phyloP scores from a whole-genome alignment of 1,140 invertebrate species.

The Eurytemora carolleeae region DNA sequence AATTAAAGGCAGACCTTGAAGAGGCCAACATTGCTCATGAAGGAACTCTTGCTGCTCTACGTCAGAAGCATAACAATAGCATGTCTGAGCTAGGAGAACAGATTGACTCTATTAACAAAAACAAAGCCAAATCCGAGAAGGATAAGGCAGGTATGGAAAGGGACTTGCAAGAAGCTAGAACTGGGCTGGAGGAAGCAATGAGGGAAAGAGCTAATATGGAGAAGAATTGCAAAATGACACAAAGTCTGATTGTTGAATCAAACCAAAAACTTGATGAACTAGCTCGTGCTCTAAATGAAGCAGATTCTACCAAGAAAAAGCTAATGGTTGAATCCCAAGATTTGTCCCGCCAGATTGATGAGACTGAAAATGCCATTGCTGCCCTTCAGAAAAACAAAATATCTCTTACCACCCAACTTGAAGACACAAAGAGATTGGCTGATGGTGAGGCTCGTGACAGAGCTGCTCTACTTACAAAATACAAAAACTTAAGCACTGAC shows the following conservation, averaged over 20 bases:
- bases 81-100: slow-evolving; percentile 96
- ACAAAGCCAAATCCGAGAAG: slow-evolving; percentile 56
- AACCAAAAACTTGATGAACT: slow-evolving; percentile 88
- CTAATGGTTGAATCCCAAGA: slow-evolving; percentile 74
- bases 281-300: slow-evolving; percentile 80
- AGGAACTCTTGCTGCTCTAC: slow-evolving; percentile 71
- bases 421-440: slow-evolving; percentile 33
- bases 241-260: slow-evolving; percentile 45
- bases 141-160: slow-evolving; percentile 34
- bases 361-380: slow-evolving; percentile 29
- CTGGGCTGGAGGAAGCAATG: slow-evolving; percentile 64
- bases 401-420: slow-evolving; percentile 31
- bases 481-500: slow-evolving; percentile 94
- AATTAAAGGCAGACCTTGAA: slow-evolving; percentile 67
- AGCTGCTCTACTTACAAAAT: slow-evolving; percentile 75
- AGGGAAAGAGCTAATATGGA: slow-evolving; percentile 41
- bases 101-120: slow-evolving; percentile 97
- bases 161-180: slow-evolving; percentile 57
- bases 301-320: slow-evolving; percentile 90
- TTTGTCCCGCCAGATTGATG: slow-evolving; percentile 29
- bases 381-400: slow-evolving; percentile 33
- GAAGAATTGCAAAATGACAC: slow-evolving; percentile 32
- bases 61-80: slow-evolving; percentile 99
- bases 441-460: slow-evolving; percentile 32
- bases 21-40: slow-evolving; percentile 97